Evolutionary conservation across 2,888 invertebrate genomes (phyloP).

Genomic region (Leptura quadrifasciata): DNA sequence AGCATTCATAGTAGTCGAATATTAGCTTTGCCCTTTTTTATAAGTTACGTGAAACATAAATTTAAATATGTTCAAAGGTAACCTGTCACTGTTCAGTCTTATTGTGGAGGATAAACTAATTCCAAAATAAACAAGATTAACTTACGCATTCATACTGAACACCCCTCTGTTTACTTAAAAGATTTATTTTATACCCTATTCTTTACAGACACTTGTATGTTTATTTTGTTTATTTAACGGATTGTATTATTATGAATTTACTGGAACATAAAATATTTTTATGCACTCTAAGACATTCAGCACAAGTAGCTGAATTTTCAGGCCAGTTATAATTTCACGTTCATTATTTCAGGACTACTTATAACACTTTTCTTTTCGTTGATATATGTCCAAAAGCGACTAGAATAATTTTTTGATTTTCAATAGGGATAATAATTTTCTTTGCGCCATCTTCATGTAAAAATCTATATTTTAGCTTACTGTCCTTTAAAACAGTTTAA

Average conservation of each 20-base stretch:
- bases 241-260: neutral
- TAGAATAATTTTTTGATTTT: no score
- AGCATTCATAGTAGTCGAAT: neutral
- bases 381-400: no score
- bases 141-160: slow-evolving; percentile 48
- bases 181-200: neutral
- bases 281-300: neutral
- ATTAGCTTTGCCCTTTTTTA: neutral
- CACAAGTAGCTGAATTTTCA: no score
- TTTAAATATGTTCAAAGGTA: neutral
- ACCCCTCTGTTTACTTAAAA: slow-evolving; percentile 23
- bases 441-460: no score
- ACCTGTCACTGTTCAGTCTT: neutral
- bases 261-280: neutral
- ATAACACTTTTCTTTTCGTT: no score
- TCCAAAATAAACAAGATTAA: slow-evolving; percentile 61
- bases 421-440: no score
- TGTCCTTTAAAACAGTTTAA: no score
- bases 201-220: neutral
- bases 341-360: no score
- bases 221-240: neutral
- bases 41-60: neutral
- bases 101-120: slow-evolving; percentile 44
- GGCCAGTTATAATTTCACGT: no score
- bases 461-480: no score